Percentiles rank a stretch among this genome's conserved stretches.
Conservation (phyloP, 2,888 invertebrate genomes). For the Eupelmus urozonus region DNA sequence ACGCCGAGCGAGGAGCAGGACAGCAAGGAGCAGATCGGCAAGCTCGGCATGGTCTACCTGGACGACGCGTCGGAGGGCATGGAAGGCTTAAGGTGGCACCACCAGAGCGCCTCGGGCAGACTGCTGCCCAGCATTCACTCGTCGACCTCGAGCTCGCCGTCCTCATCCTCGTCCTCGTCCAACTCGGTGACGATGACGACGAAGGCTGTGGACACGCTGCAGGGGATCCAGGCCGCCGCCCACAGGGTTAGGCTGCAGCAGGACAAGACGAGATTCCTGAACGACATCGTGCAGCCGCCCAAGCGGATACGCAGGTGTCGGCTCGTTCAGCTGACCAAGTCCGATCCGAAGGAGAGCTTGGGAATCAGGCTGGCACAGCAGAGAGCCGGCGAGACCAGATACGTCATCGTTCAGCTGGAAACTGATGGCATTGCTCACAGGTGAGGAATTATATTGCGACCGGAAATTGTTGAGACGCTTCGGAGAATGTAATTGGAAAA, state of each 20-base stretch:
- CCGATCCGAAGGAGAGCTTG: slow-evolving; percentile 83
- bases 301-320: slow-evolving; percentile 80
- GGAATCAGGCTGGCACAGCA: slow-evolving; percentile 86
- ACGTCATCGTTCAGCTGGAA: slow-evolving; percentile 77
- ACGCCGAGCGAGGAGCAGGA: slow-evolving; percentile 63
- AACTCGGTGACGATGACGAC: slow-evolving; percentile 6
- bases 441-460: slow-evolving; percentile 70
- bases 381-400: slow-evolving; percentile 70
- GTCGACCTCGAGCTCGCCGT: slow-evolving; percentile 43
- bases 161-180: slow-evolving; percentile 45
- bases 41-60: slow-evolving; percentile 21
- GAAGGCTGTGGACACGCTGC: slow-evolving; percentile 10
- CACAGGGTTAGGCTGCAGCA: slow-evolving; percentile 71
- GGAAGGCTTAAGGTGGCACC: slow-evolving; percentile 74
- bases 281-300: slow-evolving; percentile 71
- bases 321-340: slow-evolving; percentile 83
- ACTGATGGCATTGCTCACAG: slow-evolving; percentile 79
- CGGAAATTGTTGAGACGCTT: too few relatives aligned
- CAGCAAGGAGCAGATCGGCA: slow-evolving; percentile 33
- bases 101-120: slow-evolving; percentile 72
- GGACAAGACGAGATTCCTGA: slow-evolving; percentile 75
- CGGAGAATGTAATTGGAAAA: too few relatives aligned
- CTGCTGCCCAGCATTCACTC: slow-evolving; percentile 74
- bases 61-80: slow-evolving; percentile 64
- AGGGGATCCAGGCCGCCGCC: slow-evolving; percentile 61